Evolutionary conservation across 2,113 vertebrate genomes (phyloP).

Genomic region (Indri indri): DNA sequence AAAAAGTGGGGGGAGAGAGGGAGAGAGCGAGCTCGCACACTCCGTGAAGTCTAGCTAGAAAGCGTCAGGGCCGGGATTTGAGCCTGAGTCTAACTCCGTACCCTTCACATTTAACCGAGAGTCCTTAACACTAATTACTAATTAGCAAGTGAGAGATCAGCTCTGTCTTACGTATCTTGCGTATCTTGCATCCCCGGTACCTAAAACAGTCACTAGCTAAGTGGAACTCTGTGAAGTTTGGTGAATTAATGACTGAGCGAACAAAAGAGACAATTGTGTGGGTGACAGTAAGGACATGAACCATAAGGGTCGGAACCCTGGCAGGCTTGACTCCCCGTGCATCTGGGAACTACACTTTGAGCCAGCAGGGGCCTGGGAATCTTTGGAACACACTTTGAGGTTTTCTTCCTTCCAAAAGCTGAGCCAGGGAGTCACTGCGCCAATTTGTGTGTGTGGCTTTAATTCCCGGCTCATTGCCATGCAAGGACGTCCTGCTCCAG

Average conservation of each 20-base stretch:
- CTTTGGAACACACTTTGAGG: background rate
- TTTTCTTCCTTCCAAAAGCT: slow-evolving; percentile 50
- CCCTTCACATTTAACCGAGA: background rate
- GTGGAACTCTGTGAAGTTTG: rapidly evolving
- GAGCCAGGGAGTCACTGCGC: slow-evolving; percentile 59
- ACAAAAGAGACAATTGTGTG: too few species aligned
- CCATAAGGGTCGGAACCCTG: background rate
- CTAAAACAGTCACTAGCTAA: too few species aligned
- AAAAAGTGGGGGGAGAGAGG: background rate
- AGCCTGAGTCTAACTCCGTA: background rate
- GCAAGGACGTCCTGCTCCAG: slow-evolving; percentile 78
- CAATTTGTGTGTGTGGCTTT: slow-evolving; percentile 73
- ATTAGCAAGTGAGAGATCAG: too few species aligned
- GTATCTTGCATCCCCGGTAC: too few species aligned
- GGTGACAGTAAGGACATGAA: background rate
- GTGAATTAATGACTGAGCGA: background rate
- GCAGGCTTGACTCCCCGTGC: too few species aligned
- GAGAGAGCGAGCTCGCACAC: background rate
- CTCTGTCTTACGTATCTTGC: too few species aligned
- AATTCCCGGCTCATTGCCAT: slow-evolving; percentile 83
- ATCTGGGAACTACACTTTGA: background rate
- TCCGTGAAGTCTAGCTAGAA: background rate
- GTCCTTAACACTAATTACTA: background rate
- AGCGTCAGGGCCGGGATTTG: background rate
- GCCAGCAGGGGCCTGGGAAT: background rate